Evolutionary conservation across 2,888 invertebrate species (phyloP).

Genomic region (Heliconius ethilla): DNA sequence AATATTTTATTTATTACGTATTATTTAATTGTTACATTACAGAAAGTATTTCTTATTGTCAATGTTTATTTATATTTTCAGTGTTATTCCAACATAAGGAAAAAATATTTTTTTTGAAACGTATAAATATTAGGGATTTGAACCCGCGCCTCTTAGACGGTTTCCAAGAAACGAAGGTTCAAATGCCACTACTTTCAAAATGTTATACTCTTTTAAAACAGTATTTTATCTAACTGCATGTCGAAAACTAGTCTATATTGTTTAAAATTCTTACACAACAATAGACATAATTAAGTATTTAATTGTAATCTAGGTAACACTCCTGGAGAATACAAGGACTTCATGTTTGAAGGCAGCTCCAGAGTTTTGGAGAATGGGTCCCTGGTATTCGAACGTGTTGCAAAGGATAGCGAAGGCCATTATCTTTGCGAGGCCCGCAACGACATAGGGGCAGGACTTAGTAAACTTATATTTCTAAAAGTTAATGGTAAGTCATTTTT

Average conservation of each 20-base stretch:
- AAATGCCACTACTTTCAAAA: too few species aligned
- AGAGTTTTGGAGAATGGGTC: constrained; percentile 91
- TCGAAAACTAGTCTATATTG: too few species aligned
- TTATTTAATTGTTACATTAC: background rate
- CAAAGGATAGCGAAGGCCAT: constrained; percentile 93
- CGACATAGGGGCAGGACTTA: constrained; percentile 93
- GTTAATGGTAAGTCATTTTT: constrained; percentile 88
- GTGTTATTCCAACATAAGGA: too few species aligned
- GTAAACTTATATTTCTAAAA: constrained; percentile 94
- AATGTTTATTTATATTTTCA: background rate
- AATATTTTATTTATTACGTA: background rate
- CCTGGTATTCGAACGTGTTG: constrained; percentile 90
- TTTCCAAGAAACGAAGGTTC: too few species aligned
- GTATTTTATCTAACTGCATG: too few species aligned
- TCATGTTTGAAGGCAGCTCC: constrained; percentile 89
- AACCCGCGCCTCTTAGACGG: too few species aligned
- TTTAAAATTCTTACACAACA: too few species aligned
- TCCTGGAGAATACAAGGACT: constrained; percentile 91
- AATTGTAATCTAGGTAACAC: constrained; percentile 75
- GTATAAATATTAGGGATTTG: too few species aligned
- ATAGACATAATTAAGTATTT: background rate
- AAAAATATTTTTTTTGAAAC: too few species aligned
- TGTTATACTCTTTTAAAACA: too few species aligned
- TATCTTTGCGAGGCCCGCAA: constrained; percentile 97
- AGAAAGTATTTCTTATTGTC: background rate